phyloP scores from a whole-genome alignment of 2,797 vertebrate genomes.

The Sandelia bainsii region DNA sequence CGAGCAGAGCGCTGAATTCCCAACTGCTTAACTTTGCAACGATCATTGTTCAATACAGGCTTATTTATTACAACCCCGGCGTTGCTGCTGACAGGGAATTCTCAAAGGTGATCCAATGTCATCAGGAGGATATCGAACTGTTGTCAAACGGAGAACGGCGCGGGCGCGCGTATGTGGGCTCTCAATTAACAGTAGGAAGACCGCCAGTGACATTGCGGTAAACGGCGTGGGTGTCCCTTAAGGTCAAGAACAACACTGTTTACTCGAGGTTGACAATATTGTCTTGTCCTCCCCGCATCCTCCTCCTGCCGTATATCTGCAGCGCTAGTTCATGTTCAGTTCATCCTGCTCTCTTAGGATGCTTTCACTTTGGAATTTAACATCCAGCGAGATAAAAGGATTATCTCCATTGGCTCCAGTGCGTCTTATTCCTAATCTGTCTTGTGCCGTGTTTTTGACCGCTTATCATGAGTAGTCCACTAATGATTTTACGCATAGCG shows the following conservation, averaged over 20 bases:
- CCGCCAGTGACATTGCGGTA: conserved; percentile 79
- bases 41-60: neutral
- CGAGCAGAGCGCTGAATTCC: conserved; percentile 16
- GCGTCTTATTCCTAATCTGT: conserved; percentile 66
- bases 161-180: conserved; percentile 47
- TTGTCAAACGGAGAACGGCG: conserved; percentile 38
- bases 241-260: conserved; percentile 77
- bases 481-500: conserved; percentile 74
- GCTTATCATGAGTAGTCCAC: conserved; percentile 59
- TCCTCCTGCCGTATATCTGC: conserved; percentile 47
- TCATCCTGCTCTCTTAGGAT: conserved; percentile 71
- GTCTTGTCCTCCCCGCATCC: conserved; percentile 5
- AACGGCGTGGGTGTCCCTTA: conserved; percentile 70
- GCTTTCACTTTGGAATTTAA: conserved; percentile 70
- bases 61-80: neutral
- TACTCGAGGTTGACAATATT: conserved; percentile 56
- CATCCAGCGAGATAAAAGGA: conserved; percentile 74
- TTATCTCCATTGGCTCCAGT: conserved; percentile 68
- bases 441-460: conserved; percentile 65
- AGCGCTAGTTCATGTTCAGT: conserved; percentile 77
- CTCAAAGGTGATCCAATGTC: conserved; percentile 78
- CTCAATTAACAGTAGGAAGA: conserved; percentile 30
- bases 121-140: conserved; percentile 52
- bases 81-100: conserved; percentile 10
- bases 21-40: conserved; percentile 35